Conservation (phyloP, 2,797 vertebrate species). For the Premnoplex brunnescens region DNA sequence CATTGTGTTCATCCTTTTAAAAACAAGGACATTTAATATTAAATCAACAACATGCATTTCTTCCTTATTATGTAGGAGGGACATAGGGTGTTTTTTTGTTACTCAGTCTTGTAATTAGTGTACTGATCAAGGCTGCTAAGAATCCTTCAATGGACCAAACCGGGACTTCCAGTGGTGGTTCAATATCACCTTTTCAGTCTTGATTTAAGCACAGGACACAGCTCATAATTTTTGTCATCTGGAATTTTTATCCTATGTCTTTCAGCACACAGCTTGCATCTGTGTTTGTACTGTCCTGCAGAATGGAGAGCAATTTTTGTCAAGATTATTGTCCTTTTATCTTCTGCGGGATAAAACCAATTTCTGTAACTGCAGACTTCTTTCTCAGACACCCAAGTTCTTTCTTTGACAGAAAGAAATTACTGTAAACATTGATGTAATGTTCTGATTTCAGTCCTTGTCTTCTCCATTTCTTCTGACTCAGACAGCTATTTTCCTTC, state of each 20-base stretch:
- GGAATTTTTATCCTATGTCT: slow-evolving; percentile 6
- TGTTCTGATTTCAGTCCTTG: neutral
- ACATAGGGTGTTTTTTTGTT: neutral
- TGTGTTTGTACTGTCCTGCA: neutral
- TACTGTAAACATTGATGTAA: neutral
- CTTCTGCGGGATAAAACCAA: neutral
- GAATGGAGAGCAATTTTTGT: slow-evolving; percentile 11
- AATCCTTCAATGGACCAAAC: neutral
- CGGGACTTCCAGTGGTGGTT: neutral
- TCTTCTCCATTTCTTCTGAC: neutral
- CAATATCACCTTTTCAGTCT: neutral
- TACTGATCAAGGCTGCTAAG: neutral
- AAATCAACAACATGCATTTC: neutral
- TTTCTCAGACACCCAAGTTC: neutral
- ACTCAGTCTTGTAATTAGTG: neutral
- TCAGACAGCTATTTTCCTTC: neutral
- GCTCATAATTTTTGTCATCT: neutral
- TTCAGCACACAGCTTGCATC: neutral
- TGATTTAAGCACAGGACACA: neutral
- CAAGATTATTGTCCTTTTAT: neutral
- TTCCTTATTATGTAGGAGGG: neutral
- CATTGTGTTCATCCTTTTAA: neutral
- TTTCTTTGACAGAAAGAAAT: neutral
- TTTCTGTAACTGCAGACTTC: neutral
- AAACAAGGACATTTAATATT: neutral